Evolutionary conservation across 2,113 vertebrate species (phyloP), one percentile per base, ranked within the genome.

Genomic region (Struthio camelus): DNA sequence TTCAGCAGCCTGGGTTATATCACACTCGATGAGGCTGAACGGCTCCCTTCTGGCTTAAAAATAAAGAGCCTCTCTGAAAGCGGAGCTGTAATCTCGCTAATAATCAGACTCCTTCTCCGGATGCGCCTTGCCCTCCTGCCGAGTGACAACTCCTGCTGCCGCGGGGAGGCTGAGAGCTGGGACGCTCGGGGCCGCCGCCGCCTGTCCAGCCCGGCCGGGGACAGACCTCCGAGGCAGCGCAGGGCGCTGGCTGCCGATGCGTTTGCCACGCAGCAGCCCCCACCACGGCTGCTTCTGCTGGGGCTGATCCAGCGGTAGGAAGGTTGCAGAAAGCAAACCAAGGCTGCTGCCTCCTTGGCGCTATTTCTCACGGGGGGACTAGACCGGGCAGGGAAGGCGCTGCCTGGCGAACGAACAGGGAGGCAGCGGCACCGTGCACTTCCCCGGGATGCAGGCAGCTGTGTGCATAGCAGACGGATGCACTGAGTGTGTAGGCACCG

Each of bases 31-130:
- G 66, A 2, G 2, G 66, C 38, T 61, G 28, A 85, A 77, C 0
- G 0, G n/a, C 61, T 95, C 82, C 81, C 92, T 93, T 62, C 46
- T 58, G 78, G 65, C 65, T 95, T 85, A 78, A 91, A 91, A 94
- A 89, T 50, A 59, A 71, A 89, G 72, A 82, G 23, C 79, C 69
- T 70, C 83, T 88, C 66, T 82, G 88, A 65, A 90, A 76, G 79
- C 0, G 0, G 66, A 61, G 38, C 66, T 80, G 38, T 71, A 58
- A 85, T 59, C 42, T 75, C 1, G 0, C 78, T 86, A 79, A 54
- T 25, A 89, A 78, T 0, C 4, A 16, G 67, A 23, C 85, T 84
- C 40, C 61, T 77, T 56, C 80, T 58, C 64, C 1, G 2, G 80
- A 86, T 5, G 3, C 3, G 2, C 24, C 30, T 36, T 71, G 18